phyloP scores from a whole-genome alignment of 2,888 invertebrate species.

The Malthinus flaveolus region DNA sequence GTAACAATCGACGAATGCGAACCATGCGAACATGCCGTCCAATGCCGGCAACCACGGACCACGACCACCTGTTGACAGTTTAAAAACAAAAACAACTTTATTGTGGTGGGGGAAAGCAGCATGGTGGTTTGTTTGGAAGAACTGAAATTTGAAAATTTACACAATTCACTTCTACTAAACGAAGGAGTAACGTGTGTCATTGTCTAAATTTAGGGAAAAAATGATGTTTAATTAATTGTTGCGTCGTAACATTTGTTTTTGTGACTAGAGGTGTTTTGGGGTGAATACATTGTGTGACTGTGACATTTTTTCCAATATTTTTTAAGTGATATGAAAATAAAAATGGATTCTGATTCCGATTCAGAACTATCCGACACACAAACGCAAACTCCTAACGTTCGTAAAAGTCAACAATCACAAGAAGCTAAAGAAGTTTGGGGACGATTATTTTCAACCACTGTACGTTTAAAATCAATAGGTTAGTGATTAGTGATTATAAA shows the following conservation, averaged over 20 bases:
- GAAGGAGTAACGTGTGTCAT: too few species aligned
- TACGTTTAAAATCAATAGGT: conserved; percentile 42
- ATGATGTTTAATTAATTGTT: too few species aligned
- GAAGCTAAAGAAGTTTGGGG: conserved; percentile 54
- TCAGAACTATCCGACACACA: neutral
- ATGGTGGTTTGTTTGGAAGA: too few species aligned
- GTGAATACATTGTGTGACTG: neutral
- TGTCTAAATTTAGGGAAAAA: too few species aligned
- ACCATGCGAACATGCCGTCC: too few species aligned
- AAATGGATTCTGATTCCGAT: neutral
- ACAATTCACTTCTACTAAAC: too few species aligned
- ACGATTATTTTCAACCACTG: conserved; percentile 56
- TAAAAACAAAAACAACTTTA: too few species aligned
- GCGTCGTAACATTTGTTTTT: neutral
- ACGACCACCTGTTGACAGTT: too few species aligned
- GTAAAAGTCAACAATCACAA: neutral
- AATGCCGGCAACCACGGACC: too few species aligned
- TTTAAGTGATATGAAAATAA: neutral
- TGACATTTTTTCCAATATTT: neutral
- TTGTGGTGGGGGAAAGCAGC: too few species aligned
- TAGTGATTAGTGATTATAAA: conserved; percentile 14
- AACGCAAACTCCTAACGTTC: conserved; percentile 1
- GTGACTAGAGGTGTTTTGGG: neutral
- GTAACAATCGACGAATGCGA: too few species aligned
- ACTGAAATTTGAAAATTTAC: too few species aligned